Base-by-base conservation (phyloP, 1,140 invertebrate species). In the Lerema accius region DNA sequence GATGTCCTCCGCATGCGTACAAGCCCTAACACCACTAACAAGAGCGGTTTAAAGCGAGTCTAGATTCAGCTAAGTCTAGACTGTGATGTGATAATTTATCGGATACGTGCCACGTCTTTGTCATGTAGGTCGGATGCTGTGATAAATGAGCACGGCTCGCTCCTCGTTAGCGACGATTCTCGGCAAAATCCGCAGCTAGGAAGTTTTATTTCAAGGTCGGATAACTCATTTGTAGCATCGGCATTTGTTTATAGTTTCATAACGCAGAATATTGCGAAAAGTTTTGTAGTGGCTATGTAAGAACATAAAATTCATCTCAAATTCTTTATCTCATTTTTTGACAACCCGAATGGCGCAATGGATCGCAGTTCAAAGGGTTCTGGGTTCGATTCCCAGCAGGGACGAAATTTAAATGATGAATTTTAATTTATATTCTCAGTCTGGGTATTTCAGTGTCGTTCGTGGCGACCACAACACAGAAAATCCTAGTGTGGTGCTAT, bases 61-160 rank as follows among this genome's bases (percentile, higher is more conserved):
- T 28, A 11, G 45, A n/a, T 48, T 17, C 19, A 48, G 19, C 43
- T 23, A 23, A 28, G 42, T 55, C 50, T 42, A 55, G 50, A 19
- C 19, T 15, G n/a, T 55, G 16, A 42, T 26, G 37, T 26, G 50
- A 55, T 55, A 26, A 42, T 39, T 53, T 53, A 53, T 53, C 35
- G 50, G 14, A 11, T 40, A 53, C 50, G 40, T 14, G 35, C 37
- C 35, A 42, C 37, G 50, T 53, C 50, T 40, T 42, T 53, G 50
- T 53, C 50, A 53, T 40, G 50, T 53, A 42, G 50, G 50, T 53
- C 50, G 50, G 50, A 40, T 23, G 50, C 19, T 39, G 50, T 53
- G 37, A 53, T 26, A 23, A 42, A 53, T 53, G 50, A 53, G 17
- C 50, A 10, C 35, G 15, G 43, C 9, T 1, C 32, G 48, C 3